Percentiles rank a stretch among this genome's conserved stretches.
These are phyloP conservation scores for Drosophila tripunctata DNA, from an alignment of 2,888 invertebrate species.

Conservation along the genomic window DNA sequence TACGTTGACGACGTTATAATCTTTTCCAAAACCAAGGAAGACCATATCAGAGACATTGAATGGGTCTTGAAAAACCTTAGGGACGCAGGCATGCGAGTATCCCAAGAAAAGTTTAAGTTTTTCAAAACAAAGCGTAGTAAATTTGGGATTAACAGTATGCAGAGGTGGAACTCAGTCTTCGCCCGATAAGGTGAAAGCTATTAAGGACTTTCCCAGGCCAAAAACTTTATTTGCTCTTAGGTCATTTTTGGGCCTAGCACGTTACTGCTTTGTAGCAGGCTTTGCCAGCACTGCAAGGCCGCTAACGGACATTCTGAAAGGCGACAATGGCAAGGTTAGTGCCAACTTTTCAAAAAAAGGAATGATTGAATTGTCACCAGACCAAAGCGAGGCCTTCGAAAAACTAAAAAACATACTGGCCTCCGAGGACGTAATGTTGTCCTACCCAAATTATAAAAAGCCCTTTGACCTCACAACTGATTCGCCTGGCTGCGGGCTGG, in stretches of 20 bases:
- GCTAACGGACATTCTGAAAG: neutral
- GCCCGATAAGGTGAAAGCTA: too few relatives aligned
- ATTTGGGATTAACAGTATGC: too few relatives aligned
- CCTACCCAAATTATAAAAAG: neutral
- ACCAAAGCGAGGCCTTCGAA: neutral
- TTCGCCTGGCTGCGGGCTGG: neutral
- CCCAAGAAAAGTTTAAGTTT: neutral
- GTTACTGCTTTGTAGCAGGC: neutral
- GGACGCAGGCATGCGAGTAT: neutral
- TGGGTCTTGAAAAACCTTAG: neutral
- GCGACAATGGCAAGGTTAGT: neutral
- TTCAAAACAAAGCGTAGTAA: too few relatives aligned
- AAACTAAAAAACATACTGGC: neutral
- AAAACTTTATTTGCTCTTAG: too few relatives aligned
- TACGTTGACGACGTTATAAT: too few relatives aligned
- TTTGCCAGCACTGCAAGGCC: neutral
- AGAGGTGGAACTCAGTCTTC: too few relatives aligned
- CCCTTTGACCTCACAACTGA: neutral
- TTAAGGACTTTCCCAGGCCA: too few relatives aligned
- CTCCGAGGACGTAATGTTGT: neutral
- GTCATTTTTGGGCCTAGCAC: neutral
- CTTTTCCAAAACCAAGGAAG: too few relatives aligned
- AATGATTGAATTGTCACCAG: neutral
- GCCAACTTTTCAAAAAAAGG: neutral
- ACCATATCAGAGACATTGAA: neutral